These are phyloP conservation scores for Eueides isabella DNA, from an alignment of 1,140 invertebrate genomes.

Conservation along the genomic window DNA sequence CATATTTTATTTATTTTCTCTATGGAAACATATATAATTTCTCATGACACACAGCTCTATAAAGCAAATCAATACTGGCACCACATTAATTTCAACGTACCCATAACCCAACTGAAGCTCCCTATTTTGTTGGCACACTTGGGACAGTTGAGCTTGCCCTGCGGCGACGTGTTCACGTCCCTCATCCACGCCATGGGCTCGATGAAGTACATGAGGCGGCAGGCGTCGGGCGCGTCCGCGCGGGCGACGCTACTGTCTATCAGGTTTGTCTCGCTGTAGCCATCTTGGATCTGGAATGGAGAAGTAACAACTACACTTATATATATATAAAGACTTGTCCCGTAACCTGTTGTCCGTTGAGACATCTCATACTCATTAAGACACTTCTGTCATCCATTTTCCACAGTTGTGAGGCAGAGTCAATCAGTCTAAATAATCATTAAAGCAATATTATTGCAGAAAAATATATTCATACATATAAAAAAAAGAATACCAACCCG, in stretches of 20 bases:
- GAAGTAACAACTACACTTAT: too few relatives aligned
- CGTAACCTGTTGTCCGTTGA: too few relatives aligned
- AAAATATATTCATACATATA: too few relatives aligned
- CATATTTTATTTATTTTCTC: neutral
- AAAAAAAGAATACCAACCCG: too few relatives aligned
- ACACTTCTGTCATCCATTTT: too few relatives aligned
- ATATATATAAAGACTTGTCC: too few relatives aligned
- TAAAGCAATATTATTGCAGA: too few relatives aligned
- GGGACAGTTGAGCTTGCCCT: conserved; percentile 92
- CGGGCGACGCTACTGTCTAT: conserved; percentile 64
- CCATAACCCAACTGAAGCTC: conserved; percentile 93
- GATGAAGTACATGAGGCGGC: conserved; percentile 89
- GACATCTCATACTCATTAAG: too few relatives aligned
- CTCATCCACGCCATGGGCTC: conserved; percentile 93
- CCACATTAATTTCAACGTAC: conserved; percentile 66
- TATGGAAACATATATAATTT: neutral
- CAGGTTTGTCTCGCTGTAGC: conserved; percentile 62
- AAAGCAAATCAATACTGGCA: too few relatives aligned
- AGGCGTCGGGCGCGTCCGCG: conserved; percentile 71
- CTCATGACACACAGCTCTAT: too few relatives aligned
- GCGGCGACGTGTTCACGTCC: conserved; percentile 85
- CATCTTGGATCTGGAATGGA: conserved; percentile 49
- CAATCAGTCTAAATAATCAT: too few relatives aligned
- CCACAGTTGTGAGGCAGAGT: too few relatives aligned
- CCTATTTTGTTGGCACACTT: conserved; percentile 91